These are phyloP conservation scores for Tortrix viridana DNA, from an alignment of 2,888 invertebrate species.

Conservation along the genomic window DNA sequence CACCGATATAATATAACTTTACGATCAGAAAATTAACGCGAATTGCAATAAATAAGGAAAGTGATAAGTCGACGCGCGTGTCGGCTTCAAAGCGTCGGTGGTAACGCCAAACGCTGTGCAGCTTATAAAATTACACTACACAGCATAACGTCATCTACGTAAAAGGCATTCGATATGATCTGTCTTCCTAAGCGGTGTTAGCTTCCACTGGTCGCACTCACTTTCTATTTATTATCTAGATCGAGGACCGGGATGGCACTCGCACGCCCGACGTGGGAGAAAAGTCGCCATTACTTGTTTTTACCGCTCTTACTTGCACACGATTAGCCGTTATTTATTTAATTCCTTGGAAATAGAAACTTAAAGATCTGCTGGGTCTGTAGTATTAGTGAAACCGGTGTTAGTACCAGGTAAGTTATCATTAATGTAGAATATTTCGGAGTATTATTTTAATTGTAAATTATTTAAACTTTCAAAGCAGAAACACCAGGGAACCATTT, in stretches of 20 bases:
- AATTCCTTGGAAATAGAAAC: constrained; percentile 30
- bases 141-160: constrained; percentile 13
- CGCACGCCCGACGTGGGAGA: constrained; percentile 34
- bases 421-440: not conserved
- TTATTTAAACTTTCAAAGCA: no score
- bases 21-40: no score
- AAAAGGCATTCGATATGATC: constrained; percentile 31
- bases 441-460: not conserved
- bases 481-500: no score
- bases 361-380: constrained; percentile 11
- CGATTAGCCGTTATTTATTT: constrained; percentile 35
- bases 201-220: constrained; percentile 25
- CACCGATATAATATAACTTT: no score
- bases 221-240: constrained; percentile 43
- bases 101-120: not conserved
- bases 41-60: no score
- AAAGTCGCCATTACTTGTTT: constrained; percentile 38
- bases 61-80: no score
- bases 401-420: not conserved
- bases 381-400: not conserved
- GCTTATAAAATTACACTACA: not conserved
- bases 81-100: no score
- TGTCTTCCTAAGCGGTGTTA: constrained; percentile 6
- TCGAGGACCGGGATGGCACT: constrained; percentile 37
- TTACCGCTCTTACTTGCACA: constrained; percentile 30